phyloP scores from a whole-genome alignment of 2,113 vertebrate species.

The Nesogale talazaci region DNA sequence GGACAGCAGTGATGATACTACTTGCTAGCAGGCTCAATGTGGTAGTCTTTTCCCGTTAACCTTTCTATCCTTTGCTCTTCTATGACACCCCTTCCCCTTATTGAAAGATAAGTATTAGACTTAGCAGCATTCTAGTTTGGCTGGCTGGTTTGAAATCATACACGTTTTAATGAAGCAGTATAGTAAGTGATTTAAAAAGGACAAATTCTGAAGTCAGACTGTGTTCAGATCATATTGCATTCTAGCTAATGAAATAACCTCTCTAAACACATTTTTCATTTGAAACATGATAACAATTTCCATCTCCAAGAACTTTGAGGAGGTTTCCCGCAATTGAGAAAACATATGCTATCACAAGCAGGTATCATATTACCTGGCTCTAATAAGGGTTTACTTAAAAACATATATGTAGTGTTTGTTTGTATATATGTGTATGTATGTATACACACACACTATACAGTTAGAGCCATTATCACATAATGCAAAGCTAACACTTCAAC shows the following conservation, averaged over 20 bases:
- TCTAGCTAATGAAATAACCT: not conserved
- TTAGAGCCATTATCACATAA: not conserved
- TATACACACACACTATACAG: not conserved
- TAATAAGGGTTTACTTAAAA: not conserved
- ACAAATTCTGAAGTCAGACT: not conserved
- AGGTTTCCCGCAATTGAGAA: slow-evolving; percentile 46
- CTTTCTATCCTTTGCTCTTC: not conserved
- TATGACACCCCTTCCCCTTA: not conserved
- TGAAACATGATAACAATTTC: not conserved
- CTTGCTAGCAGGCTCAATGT: not conserved
- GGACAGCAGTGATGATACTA: slow-evolving; percentile 5
- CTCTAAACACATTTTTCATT: not conserved
- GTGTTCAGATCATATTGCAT: not conserved
- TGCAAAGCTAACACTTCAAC: not conserved
- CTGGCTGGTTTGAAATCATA: not conserved
- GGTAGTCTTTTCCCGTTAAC: not conserved
- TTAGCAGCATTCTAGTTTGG: not conserved
- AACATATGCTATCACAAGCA: not conserved
- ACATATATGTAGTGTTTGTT: too few relatives aligned
- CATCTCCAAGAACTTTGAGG: not conserved
- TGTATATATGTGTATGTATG: too few relatives aligned
- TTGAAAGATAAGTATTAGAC: not conserved
- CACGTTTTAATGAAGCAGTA: slow-evolving; percentile 1
- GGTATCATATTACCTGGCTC: slow-evolving; percentile 5
- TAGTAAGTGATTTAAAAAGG: not conserved